phyloP scores from a whole-genome alignment of 2,888 invertebrate genomes.

The Choreutis nemorana region DNA sequence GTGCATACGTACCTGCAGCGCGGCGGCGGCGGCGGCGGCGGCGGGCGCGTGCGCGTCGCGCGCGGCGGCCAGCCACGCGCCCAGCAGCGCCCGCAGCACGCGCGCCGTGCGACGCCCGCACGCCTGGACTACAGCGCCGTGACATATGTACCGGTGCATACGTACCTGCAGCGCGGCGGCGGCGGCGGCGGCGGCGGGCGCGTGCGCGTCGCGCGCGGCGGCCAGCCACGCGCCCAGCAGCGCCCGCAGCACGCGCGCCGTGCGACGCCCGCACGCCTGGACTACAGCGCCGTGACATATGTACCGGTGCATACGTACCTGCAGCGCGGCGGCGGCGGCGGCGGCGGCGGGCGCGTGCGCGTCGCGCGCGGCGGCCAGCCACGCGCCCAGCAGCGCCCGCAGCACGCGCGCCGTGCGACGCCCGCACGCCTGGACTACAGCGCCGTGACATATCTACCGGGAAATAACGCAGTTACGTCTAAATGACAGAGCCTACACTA shows the following conservation, averaged over 20 bases:
- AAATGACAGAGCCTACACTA: too few relatives aligned
- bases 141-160: constrained; percentile 88
- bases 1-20: constrained; percentile 59
- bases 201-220: constrained; percentile 85
- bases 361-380: constrained; percentile 50
- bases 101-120: constrained; percentile 16
- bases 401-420: constrained; percentile 82
- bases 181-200: constrained; percentile 69
- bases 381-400: constrained; percentile 63
- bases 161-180: constrained; percentile 44
- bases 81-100: too few relatives aligned
- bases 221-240: constrained; percentile 86
- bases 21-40: constrained; percentile 81
- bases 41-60: constrained; percentile 10
- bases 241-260: constrained; percentile 81
- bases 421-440: constrained; percentile 69
- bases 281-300: constrained; percentile 76
- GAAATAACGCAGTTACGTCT: too few relatives aligned
- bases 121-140: constrained; percentile 49
- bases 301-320: constrained; percentile 33
- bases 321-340: not conserved
- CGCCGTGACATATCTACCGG: constrained; percentile 76
- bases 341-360: not conserved
- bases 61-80: constrained; percentile 51
- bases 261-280: constrained; percentile 70